Evolutionary conservation across 1,140 invertebrate genomes (phyloP).

Genomic region (Penaeus indicus): DNA sequence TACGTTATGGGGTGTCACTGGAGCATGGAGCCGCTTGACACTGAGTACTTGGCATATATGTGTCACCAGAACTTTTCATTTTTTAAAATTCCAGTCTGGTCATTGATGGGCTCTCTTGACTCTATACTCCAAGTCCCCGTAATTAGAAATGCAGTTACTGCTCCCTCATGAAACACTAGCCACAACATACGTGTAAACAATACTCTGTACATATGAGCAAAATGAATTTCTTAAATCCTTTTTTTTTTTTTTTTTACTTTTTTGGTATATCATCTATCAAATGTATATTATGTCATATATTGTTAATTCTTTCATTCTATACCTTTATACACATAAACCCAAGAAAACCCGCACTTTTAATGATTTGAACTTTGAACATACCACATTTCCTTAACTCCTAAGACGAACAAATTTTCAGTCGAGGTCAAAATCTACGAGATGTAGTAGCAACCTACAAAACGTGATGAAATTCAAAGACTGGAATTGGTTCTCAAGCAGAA

Average conservation of each 20-base stretch:
- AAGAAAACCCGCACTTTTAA: slow-evolving; percentile 39
- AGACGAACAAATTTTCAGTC: too few species aligned
- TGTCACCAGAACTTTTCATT: too few species aligned
- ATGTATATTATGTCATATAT: slow-evolving; percentile 35
- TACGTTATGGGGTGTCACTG: slow-evolving; percentile 24
- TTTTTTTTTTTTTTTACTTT: slow-evolving; percentile 5
- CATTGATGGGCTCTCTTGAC: too few species aligned
- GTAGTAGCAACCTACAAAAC: too few species aligned
- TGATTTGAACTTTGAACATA: too few species aligned
- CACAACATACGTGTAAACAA: slow-evolving; percentile 38
- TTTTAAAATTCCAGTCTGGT: too few species aligned
- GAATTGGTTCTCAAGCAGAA: too few species aligned
- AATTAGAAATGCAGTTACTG: slow-evolving; percentile 41
- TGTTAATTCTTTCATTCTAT: slow-evolving; percentile 29
- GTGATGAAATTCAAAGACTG: too few species aligned
- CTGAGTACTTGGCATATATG: too few species aligned
- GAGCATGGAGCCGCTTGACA: too few species aligned
- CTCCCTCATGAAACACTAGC: slow-evolving; percentile 38
- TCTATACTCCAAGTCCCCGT: slow-evolving; percentile 22
- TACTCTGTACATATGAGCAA: slow-evolving; percentile 62
- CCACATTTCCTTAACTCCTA: too few species aligned
- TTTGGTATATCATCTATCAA: neutral
- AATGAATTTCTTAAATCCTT: slow-evolving; percentile 40
- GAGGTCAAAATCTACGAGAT: too few species aligned
- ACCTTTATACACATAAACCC: slow-evolving; percentile 38